Evolutionary conservation across 2,888 invertebrate genomes (phyloP), one percentile per base, ranked within the genome.

Genomic region (Philonicus albiceps): DNA sequence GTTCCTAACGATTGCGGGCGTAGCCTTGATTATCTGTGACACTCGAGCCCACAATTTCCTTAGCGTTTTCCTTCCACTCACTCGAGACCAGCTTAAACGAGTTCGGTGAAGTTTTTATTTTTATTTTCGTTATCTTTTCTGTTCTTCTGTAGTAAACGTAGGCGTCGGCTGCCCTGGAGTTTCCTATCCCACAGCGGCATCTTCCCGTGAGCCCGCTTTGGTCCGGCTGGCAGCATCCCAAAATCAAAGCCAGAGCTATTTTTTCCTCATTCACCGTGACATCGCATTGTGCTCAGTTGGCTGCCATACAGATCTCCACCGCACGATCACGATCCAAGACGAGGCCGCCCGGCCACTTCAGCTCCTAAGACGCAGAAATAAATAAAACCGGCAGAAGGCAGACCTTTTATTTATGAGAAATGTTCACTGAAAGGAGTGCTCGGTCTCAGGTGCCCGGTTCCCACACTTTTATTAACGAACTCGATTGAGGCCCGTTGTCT

Each of bases 361-460:
- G 31, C 75, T 53, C 75, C 37, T 22, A 13, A 49, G 53, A 49
- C 34, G 53, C 53, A 85, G 85, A 85, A 85, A 85, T 85, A 85
- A 85, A 85, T 75, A 75, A 43, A 84, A 81, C 81, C 30, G 75
- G 85, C 75, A 85, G 49, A 85, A 75, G 74, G 85, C 22, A 85
- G 85, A 85, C 85, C 85, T 85, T 84, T 85, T 85, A 85, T 85
- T 85, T 85, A 85, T 85, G 85, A 75, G 75, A 85, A 85, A 85
- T 53, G 43, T 85, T 85, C 85, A 85, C 53, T 85, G 85, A 75
- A 85, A 85, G 75, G 53, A 84, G 84, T 84, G 73, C 84, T 84
- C 84, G 72, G 75, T 75, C 85, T 75, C 74, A 75, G 85, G 85
- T 85, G 74, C 85, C 75, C 85, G 73, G 74, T 85, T 85, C 85